Evolutionary conservation across 1,140 invertebrate genomes (phyloP).

Genomic region (Heliconius hewitsoni): DNA sequence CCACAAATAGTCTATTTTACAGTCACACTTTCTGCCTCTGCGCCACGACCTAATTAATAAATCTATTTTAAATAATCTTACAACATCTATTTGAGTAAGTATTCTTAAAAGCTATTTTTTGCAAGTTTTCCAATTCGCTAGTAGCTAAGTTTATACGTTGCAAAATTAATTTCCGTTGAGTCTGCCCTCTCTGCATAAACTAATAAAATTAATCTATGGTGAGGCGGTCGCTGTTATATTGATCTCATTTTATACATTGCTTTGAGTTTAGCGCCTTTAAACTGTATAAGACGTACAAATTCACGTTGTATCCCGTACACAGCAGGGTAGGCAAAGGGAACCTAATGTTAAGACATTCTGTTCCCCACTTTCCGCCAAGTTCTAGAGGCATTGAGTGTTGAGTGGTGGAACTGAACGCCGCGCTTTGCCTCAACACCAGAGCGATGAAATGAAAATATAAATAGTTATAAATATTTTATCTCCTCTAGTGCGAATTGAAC

Average conservation of each 20-base stretch:
- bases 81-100: not conserved
- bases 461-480: too few species aligned
- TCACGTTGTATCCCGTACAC: too few species aligned
- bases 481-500: too few species aligned
- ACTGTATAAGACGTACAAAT: not conserved
- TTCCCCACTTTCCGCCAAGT: too few species aligned
- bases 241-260: slow-evolving; percentile 4
- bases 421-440: too few species aligned
- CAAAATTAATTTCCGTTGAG: slow-evolving; percentile 16
- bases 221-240: slow-evolving; percentile 1
- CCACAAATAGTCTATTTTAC: too few species aligned
- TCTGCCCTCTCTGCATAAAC: slow-evolving; percentile 16
- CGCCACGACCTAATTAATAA: not conserved
- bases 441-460: too few species aligned
- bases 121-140: not conserved
- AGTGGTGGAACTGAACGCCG: too few species aligned
- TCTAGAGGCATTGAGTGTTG: too few species aligned
- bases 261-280: not conserved
- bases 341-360: too few species aligned
- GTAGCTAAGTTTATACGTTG: slow-evolving; percentile 3
- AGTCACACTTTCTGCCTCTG: too few species aligned
- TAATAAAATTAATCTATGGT: slow-evolving; percentile 15
- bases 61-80: not conserved
- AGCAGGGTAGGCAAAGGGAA: too few species aligned
- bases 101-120: not conserved